Percentiles rank a stretch among this genome's conserved stretches.
These are phyloP conservation scores for Aphrophora alni DNA, from an alignment of 2,888 invertebrate genomes.

Conservation along the genomic window DNA sequence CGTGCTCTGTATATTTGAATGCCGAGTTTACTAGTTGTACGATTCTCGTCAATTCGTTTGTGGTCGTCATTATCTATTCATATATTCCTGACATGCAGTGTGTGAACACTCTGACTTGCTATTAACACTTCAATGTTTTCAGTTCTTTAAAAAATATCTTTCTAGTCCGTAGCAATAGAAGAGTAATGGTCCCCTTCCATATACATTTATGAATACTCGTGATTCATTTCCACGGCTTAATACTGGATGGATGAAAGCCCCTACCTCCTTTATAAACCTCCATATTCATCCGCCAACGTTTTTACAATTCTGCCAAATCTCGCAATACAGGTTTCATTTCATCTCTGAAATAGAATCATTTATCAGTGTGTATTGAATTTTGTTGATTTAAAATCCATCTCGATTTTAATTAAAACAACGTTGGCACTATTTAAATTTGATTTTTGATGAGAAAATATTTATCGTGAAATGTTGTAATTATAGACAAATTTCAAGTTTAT, in stretches of 20 bases:
- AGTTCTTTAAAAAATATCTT: constrained; percentile 6
- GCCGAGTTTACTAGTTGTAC: background rate
- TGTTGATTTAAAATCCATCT: background rate
- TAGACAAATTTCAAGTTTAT: too few relatives aligned
- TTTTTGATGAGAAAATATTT: too few relatives aligned
- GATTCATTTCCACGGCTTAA: constrained; percentile 5
- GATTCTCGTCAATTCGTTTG: background rate
- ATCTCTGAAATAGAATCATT: background rate
- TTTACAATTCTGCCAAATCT: background rate
- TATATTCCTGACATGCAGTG: background rate
- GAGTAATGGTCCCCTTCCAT: background rate
- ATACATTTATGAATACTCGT: background rate
- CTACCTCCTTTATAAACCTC: background rate
- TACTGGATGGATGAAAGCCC: background rate
- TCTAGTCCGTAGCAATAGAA: background rate
- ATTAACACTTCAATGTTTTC: constrained; percentile 9
- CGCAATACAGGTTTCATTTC: background rate
- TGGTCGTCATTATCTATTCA: background rate
- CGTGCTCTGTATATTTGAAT: background rate
- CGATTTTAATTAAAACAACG: background rate
- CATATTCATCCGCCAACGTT: background rate
- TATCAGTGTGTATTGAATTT: background rate
- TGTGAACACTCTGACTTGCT: background rate
- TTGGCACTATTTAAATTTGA: too few relatives aligned
- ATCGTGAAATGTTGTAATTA: too few relatives aligned